phyloP scores from a whole-genome alignment of 2,888 invertebrate species.

The Troides aeacus region DNA sequence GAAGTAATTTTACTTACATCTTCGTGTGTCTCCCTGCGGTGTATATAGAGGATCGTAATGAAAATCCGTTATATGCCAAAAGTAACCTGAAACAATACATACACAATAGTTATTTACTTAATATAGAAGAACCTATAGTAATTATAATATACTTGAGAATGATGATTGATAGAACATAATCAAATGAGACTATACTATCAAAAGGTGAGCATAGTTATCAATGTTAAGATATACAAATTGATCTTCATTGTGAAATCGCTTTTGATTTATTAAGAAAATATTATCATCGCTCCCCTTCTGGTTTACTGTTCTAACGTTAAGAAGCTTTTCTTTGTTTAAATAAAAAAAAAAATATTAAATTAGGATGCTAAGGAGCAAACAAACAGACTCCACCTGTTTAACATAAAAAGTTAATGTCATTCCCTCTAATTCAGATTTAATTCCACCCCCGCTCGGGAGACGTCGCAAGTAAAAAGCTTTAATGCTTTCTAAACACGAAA shows the following conservation, averaged over 20 bases:
- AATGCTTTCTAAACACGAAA: conserved; percentile 30
- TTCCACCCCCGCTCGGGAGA: background rate
- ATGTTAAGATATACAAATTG: background rate
- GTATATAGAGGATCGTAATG: conserved; percentile 94
- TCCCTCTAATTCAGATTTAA: conserved; percentile 26
- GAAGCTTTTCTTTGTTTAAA: conserved; percentile 12
- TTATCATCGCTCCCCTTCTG: background rate
- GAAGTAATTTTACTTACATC: conserved; percentile 82
- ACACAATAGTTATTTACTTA: conserved; percentile 11
- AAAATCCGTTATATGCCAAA: conserved; percentile 97
- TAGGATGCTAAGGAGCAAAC: conserved; percentile 19
- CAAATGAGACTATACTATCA: too few species aligned
- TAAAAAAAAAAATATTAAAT: conserved; percentile 5
- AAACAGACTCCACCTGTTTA: conserved; percentile 10
- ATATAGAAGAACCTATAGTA: too few species aligned
- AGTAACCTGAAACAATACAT: conserved; percentile 88
- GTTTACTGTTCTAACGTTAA: conserved; percentile 4
- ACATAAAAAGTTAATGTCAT: conserved; percentile 22
- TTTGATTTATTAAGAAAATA: background rate
- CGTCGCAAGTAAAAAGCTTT: conserved; percentile 21
- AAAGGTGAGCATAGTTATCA: too few species aligned
- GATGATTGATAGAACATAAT: too few species aligned
- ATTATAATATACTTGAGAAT: too few species aligned
- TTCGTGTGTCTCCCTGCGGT: conserved; percentile 85
- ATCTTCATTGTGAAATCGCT: background rate